Evolutionary conservation across 2,888 invertebrate species (phyloP), one percentile per base, ranked within the genome.

Genomic region (Lithosia quadra): DNA sequence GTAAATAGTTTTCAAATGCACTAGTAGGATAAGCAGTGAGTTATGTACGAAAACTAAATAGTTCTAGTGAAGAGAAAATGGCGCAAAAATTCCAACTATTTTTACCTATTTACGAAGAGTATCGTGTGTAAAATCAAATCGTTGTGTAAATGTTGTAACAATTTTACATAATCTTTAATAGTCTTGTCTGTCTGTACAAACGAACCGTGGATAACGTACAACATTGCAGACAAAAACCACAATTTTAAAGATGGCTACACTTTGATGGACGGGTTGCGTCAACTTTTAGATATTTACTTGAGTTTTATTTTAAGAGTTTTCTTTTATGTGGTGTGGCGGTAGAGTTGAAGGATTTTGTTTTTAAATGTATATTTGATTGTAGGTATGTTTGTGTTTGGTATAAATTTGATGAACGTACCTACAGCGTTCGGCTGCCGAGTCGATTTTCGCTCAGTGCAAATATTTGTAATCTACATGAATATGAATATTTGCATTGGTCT

Each of bases 241-340:
- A 55, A 55, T 60, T 56, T 53, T 13, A 34, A 67, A 62, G 55
- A 67, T 67, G 61, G 67, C 11, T 43, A 66, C 61, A 56, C 67
- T 65, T 65, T 57, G 61, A 67, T 67, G 28, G 28, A 49, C 49
- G 13, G 13, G 36, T 66, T 66, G 53, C 60, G 55, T 66, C 55
- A 66, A 55, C 22, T 33, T 24, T 58, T 13, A 3, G 49, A 33
- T 18, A 33, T 63, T 34, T 62, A 62, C 62, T 28, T 11, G n/a
- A 49, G 33, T 49, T 49, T 49, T 49, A 15, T 18, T 66, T 62
- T 39, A 66, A 28, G n/a, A 36, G 18, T 34, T 63, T 28, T 2
- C 28, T 57, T 24, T 43, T 15, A 18, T 57, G 67, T 67, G 67
- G 67, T 67, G 55, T 65, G n/a, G 24, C 28, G 28, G 8, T 49